Evolutionary conservation across 2,888 invertebrate genomes (phyloP), one percentile per base, ranked within the genome.

Genomic region (Hypomecis punctinalis): DNA sequence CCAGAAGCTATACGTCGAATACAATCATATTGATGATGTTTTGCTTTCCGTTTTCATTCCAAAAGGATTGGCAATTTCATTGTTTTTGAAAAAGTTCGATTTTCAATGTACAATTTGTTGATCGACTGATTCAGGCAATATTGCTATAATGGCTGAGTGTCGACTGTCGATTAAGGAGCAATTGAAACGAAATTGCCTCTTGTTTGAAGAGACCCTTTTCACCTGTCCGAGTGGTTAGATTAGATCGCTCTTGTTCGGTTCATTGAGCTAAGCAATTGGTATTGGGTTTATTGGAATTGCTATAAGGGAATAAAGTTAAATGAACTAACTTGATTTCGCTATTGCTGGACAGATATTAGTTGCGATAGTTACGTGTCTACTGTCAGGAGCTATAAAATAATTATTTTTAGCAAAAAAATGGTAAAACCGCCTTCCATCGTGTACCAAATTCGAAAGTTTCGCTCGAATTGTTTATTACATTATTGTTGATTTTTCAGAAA

Each of bases 1-100:
- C 82, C 81, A 83, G 63, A 63, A 69, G 68, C 49, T 48, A 57
- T 61, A 61, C 52, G 53, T 43, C 39, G 57, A 48, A 46, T 54
- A 58, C 40, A 51, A 67, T 61, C 55, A 62, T 63, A 64, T 63
- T 65, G 53, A 63, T 63, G 39, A 9, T 7, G 47, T 43, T 52
- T 42, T 23, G 53, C 47, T 58, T 58, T 48, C 43, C n/a, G 53
- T 43, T 45, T 52, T 54, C 9, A 58, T 56, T 40, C 9, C 52
- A 40, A n/a, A 10, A 23, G 40, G 10, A 37, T 36, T 47, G 33
- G 3, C 4, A 37, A 23, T 10, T 49, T 36, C 8, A 43, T 43
- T 43, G 43, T 43, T 43, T 43, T 11, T 33, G 6, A 36, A 8
- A n/a, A n/a, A 35, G 11, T 49, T 1, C 6, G 6, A 36, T 36